phyloP scores from a whole-genome alignment of 2,888 invertebrate genomes.

The Nephrotoma flavescens region DNA sequence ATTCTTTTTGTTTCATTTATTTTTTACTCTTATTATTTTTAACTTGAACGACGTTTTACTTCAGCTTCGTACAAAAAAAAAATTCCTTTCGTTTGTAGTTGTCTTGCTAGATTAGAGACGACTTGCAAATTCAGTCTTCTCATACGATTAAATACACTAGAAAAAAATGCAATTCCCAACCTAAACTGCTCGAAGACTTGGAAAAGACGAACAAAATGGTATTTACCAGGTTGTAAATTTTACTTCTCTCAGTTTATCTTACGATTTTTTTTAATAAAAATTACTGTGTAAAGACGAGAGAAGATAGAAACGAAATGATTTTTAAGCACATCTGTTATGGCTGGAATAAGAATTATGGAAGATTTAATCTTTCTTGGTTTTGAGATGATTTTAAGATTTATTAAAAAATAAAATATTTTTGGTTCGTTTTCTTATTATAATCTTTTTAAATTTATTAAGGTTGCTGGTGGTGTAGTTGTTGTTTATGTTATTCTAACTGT shows the following conservation, averaged over 20 bases:
- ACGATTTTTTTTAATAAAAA: neutral
- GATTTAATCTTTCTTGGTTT: neutral
- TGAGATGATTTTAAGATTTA: neutral
- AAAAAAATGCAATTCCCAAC: neutral
- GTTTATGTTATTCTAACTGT: neutral
- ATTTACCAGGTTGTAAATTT: neutral
- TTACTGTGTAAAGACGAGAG: neutral
- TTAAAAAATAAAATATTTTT: neutral
- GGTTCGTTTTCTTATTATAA: neutral
- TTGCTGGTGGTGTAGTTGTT: neutral
- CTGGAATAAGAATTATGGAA: neutral
- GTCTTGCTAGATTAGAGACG: neutral
- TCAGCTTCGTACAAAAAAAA: neutral
- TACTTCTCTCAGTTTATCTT: neutral
- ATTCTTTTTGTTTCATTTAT: neutral
- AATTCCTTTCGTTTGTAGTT: neutral
- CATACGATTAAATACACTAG: neutral
- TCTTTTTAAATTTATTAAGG: neutral
- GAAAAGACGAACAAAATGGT: neutral
- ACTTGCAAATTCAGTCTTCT: neutral
- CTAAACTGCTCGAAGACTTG: neutral
- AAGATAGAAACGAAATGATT: neutral
- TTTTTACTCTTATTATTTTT: neutral
- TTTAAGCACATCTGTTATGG: neutral
- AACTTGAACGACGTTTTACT: neutral